phyloP scores from a whole-genome alignment of 2,888 invertebrate species.

The Drosophila setosimentum region DNA sequence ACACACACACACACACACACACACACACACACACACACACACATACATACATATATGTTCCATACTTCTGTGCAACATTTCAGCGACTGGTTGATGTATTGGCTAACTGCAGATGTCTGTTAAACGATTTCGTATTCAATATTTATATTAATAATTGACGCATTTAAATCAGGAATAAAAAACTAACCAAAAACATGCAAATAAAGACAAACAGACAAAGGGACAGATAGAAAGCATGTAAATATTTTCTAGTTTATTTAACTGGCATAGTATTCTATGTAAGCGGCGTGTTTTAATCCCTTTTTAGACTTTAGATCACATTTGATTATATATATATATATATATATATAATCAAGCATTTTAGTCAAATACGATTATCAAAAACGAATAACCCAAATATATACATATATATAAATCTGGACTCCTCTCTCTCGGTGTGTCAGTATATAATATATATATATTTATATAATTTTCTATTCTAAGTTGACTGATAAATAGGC shows the following conservation, averaged over 20 bases:
- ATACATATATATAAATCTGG: background rate
- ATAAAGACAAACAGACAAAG: background rate
- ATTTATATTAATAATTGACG: background rate
- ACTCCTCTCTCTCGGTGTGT: conserved; percentile 2
- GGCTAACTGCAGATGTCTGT: background rate
- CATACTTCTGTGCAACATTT: conserved; percentile 12
- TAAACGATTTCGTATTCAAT: background rate
- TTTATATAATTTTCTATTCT: conserved; percentile 25
- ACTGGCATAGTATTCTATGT: conserved; percentile 9
- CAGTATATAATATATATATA: conserved; percentile 11
- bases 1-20: background rate
- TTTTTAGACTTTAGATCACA: conserved; percentile 1
- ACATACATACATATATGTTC: no score
- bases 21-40: no score
- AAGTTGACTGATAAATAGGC: conserved; percentile 71
- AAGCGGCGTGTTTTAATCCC: conserved; percentile 1
- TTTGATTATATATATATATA: background rate
- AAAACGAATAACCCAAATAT: background rate
- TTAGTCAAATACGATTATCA: conserved; percentile 6
- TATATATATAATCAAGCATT: background rate
- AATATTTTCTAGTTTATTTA: conserved; percentile 21
- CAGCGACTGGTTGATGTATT: background rate
- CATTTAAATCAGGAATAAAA: conserved; percentile 1
- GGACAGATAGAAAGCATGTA: conserved; percentile 12
- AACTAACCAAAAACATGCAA: background rate